Evolutionary conservation across 2,888 invertebrate genomes (phyloP).

Genomic region (Apotomis betuletana): DNA sequence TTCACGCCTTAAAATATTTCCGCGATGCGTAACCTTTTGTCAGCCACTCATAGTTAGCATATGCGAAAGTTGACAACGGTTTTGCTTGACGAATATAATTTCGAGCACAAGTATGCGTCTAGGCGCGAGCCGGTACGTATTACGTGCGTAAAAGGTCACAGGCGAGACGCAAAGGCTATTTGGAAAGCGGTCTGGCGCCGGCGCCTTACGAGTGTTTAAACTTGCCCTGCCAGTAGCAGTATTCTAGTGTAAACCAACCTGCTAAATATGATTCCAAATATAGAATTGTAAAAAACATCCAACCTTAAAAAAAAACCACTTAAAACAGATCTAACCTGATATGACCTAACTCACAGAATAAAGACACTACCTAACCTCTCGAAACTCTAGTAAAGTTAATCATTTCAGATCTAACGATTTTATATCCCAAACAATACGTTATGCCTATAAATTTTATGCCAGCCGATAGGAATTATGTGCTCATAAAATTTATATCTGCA

Average conservation of each 20-base stretch:
- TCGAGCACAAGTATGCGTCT: slow-evolving; percentile 16
- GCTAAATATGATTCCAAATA: not conserved
- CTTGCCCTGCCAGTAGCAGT: slow-evolving; percentile 13
- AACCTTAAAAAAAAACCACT: too few relatives aligned
- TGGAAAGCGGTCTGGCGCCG: slow-evolving; percentile 81
- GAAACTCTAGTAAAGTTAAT: too few relatives aligned
- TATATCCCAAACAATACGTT: too few relatives aligned
- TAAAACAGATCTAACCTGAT: too few relatives aligned
- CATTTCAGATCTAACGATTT: too few relatives aligned
- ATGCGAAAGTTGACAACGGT: slow-evolving; percentile 10
- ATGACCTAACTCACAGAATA: too few relatives aligned
- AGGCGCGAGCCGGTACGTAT: slow-evolving; percentile 55
- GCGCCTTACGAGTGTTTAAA: slow-evolving; percentile 17
- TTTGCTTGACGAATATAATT: slow-evolving; percentile 17
- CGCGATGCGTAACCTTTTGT: not conserved
- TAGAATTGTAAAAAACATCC: too few relatives aligned
- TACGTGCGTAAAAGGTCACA: slow-evolving; percentile 78
- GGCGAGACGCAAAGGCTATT: slow-evolving; percentile 81
- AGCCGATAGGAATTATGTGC: too few relatives aligned
- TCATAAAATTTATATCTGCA: too few relatives aligned
- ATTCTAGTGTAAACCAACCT: slow-evolving; percentile 5
- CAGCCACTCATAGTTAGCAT: not conserved
- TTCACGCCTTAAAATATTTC: too few relatives aligned
- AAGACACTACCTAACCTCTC: too few relatives aligned
- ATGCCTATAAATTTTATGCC: too few relatives aligned